Conservation (phyloP, 2,797 vertebrate genomes). For the Leptodactylus fallax region DNA sequence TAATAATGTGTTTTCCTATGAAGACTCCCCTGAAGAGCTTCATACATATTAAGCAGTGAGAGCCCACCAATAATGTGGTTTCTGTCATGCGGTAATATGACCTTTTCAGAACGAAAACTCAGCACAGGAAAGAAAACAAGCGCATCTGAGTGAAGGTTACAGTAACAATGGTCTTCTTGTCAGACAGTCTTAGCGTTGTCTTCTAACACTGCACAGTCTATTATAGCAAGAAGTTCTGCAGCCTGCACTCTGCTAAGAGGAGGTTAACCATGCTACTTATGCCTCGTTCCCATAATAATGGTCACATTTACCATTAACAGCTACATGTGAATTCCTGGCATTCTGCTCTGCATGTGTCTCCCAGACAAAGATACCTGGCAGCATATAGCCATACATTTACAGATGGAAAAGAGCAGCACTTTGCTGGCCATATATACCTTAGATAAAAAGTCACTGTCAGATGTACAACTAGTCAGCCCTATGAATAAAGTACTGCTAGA, state of each 20-base stretch:
- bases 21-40: too few relatives aligned
- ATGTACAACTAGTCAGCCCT: too few relatives aligned
- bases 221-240: neutral
- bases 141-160: neutral
- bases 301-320: neutral
- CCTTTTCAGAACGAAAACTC: conserved; percentile 13
- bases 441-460: too few relatives aligned
- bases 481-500: too few relatives aligned
- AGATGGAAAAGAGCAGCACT: too few relatives aligned
- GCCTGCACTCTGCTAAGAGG: neutral
- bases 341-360: too few relatives aligned
- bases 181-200: neutral
- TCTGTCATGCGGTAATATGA: neutral
- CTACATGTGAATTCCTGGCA: neutral
- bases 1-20: neutral
- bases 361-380: too few relatives aligned
- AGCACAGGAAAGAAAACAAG: neutral
- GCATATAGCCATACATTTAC: too few relatives aligned
- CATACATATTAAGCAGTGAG: neutral
- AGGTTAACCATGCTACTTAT: neutral
- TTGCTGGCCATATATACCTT: too few relatives aligned
- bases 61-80: neutral
- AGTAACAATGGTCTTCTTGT: conserved; percentile 19
- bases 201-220: neutral
- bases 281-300: neutral